Conservation (phyloP, 2,888 invertebrate genomes). For the Drosophila longiperda region DNA sequence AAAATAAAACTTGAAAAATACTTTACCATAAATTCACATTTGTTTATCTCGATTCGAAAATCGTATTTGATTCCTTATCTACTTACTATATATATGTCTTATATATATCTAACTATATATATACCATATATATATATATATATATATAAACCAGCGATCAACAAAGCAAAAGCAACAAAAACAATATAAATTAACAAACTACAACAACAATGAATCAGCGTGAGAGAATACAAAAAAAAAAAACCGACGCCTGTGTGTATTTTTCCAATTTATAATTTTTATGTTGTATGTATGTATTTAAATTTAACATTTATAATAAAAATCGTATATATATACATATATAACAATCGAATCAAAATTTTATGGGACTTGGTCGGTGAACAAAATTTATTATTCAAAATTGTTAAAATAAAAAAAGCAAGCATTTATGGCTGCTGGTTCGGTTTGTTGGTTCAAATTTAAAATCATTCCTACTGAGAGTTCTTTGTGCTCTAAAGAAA, state of each 20-base stretch:
- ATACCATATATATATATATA: slow-evolving; percentile 24
- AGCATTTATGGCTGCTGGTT: not conserved
- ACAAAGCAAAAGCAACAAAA: slow-evolving; percentile 52
- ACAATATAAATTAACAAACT: slow-evolving; percentile 14
- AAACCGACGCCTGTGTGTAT: slow-evolving; percentile 59
- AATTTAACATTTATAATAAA: slow-evolving; percentile 80
- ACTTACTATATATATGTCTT: slow-evolving; percentile 20
- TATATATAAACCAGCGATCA: slow-evolving; percentile 50
- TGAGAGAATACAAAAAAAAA: slow-evolving; percentile 5
- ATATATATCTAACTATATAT: slow-evolving; percentile 28
- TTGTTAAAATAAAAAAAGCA: not conserved
- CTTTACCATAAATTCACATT: slow-evolving; percentile 49
- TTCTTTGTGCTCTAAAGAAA: not conserved
- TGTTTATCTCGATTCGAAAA: slow-evolving; percentile 57
- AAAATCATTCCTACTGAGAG: not conserved
- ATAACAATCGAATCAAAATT: slow-evolving; percentile 37
- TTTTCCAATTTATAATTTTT: slow-evolving; percentile 77
- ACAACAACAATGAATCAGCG: slow-evolving; percentile 30
- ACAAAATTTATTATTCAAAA: not conserved
- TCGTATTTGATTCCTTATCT: slow-evolving; percentile 42
- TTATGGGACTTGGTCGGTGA: not conserved
- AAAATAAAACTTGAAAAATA: slow-evolving; percentile 56
- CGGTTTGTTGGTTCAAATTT: not conserved
- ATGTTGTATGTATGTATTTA: slow-evolving; percentile 82
- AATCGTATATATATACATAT: slow-evolving; percentile 69